A percentile compares a stretch with the other conserved stretches of the same genome.
Evolutionary conservation across 2,113 vertebrate genomes (phyloP).

Genomic region (Forbesichthys papilliferus): DNA sequence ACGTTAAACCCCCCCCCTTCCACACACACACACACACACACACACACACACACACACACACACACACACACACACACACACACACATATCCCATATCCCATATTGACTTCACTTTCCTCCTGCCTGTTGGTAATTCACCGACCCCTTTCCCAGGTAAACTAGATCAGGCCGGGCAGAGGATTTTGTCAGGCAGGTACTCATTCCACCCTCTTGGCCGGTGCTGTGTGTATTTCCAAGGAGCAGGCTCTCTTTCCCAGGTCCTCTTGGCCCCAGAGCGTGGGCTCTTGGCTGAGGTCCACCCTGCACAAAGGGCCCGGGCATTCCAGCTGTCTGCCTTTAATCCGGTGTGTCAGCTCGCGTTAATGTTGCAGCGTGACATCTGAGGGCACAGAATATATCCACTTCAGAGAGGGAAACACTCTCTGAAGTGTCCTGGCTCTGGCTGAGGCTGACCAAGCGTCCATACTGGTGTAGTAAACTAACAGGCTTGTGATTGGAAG

Average conservation of each 20-base stretch:
- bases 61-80: too few species aligned
- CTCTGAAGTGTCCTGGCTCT: conserved; percentile 86
- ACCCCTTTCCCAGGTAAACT: conserved; percentile 12
- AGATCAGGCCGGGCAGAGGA: conserved; percentile 4
- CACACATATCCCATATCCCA: too few species aligned
- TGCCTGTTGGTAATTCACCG: neutral
- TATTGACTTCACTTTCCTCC: neutral
- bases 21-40: too few species aligned
- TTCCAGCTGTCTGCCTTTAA: conserved; percentile 99
- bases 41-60: too few species aligned
- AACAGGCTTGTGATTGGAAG: neutral
- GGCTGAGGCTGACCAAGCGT: too few species aligned
- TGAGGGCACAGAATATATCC: conserved; percentile 95
- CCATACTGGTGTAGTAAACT: conserved; percentile 70
- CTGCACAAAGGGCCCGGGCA: conserved; percentile 94
- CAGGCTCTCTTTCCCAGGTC: conserved; percentile 90
- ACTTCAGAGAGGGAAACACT: conserved; percentile 82
- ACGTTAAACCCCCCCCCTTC: neutral
- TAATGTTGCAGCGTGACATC: conserved; percentile 99
- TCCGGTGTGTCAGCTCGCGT: conserved; percentile 98
- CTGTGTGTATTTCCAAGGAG: conserved; percentile 83
- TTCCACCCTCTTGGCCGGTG: conserved; percentile 67
- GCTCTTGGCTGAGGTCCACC: conserved; percentile 92
- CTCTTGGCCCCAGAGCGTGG: conserved; percentile 89
- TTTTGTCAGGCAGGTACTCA: conserved; percentile 58